These are phyloP conservation scores for Alligator mississippiensis DNA, from an alignment of 2,113 vertebrate genomes.

Conservation along the genomic window DNA sequence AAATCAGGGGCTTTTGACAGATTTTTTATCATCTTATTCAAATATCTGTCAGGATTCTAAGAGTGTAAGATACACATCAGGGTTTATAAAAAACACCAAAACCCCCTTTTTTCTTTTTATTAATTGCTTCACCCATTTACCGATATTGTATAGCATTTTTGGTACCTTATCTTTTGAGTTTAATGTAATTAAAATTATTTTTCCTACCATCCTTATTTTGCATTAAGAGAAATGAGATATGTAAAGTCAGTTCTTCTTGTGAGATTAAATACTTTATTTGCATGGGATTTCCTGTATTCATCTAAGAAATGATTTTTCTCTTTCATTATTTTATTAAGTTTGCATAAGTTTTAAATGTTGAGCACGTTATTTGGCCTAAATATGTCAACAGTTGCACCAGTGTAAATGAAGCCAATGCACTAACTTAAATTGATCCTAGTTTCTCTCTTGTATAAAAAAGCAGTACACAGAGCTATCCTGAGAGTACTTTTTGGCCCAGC, in stretches of 20 bases:
- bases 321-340: neutral
- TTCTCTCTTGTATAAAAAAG: neutral
- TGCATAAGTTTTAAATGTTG: neutral
- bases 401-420: neutral
- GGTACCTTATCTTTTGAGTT: neutral
- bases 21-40: slow-evolving; percentile 29
- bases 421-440: neutral
- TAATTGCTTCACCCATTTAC: neutral
- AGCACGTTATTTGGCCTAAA: neutral
- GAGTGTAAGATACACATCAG: neutral
- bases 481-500: neutral
- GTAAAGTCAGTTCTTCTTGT: neutral
- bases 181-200: neutral
- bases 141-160: neutral
- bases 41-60: slow-evolving; percentile 24
- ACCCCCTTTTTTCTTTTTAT: neutral
- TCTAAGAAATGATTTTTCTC: neutral
- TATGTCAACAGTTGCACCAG: neutral
- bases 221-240: neutral
- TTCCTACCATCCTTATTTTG: neutral
- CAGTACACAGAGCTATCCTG: neutral
- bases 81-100: too few relatives aligned
- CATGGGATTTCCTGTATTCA: neutral
- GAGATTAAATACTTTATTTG: neutral
- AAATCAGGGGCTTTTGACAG: slow-evolving; percentile 24